phyloP scores from a whole-genome alignment of 2,113 vertebrate genomes.

The Columbina picui region DNA sequence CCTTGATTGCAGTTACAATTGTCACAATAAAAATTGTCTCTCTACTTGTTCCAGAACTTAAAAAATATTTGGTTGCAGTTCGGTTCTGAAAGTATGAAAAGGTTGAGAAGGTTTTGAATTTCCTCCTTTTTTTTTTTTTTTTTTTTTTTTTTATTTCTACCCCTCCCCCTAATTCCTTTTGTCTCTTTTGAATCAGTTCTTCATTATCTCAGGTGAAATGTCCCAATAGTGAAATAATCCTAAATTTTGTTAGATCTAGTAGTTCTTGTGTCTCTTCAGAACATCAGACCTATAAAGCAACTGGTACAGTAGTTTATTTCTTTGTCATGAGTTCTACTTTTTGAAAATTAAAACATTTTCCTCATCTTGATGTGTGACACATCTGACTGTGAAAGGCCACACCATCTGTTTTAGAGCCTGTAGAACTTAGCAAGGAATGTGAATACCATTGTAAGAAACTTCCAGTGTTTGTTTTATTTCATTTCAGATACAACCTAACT shows the following conservation, averaged over 20 bases:
- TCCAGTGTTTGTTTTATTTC: conserved; percentile 31
- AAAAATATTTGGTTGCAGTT: conserved; percentile 15
- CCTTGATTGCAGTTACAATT: conserved; percentile 13
- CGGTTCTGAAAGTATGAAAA: conserved; percentile 30
- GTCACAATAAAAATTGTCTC: conserved; percentile 18
- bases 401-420: conserved; percentile 70
- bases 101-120: neutral
- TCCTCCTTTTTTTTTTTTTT: neutral
- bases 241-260: neutral
- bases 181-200: neutral
- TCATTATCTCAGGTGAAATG: neutral
- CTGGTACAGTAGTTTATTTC: conserved; percentile 63
- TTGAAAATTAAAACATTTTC: conserved; percentile 74
- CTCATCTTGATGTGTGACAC: conserved; percentile 69
- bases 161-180: neutral
- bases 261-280: neutral
- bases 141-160: neutral
- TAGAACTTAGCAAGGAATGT: conserved; percentile 31
- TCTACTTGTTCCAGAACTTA: conserved; percentile 17
- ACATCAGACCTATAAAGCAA: neutral
- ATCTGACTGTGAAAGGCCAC: conserved; percentile 67
- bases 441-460: conserved; percentile 30
- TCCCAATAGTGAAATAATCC: neutral
- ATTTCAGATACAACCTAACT: conserved; percentile 28
- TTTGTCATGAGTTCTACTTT: conserved; percentile 58